Evolutionary conservation across 2,797 vertebrate genomes (phyloP), one percentile per base, ranked within the genome.

Genomic region (Rhodeus uyekii): DNA sequence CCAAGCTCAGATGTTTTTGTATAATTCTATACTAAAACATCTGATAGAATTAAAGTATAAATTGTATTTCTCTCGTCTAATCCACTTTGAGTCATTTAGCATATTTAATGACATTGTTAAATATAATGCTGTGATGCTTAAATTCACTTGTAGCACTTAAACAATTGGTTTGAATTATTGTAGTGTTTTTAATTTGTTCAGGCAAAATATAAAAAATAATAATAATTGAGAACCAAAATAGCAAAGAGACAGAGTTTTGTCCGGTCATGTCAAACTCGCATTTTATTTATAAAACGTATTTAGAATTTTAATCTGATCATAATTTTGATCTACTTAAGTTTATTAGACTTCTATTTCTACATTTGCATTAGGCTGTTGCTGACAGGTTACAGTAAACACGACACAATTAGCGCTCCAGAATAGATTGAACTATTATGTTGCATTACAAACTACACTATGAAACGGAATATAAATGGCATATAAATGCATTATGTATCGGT

Each of bases 381-480:
- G 53, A 76, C 55, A 76, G 73, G 53, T 55, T 74, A 58, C 50
- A 39, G 72, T 58, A 55, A 74, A 55, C 48, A 46, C 18, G 18
- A 38, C 72, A 58, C 34, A 74, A 61, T 76, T 44, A 61, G 38
- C 38, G 13, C n/a, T 29, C 9, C 3, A 29, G 38, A 76, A 39
- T 61, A 76, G 16, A 76, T 75, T 42, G 12, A 39, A 38, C 29
- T 63, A 46, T 27, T 64, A 32, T 81, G 8, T 72, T 34, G 5
- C 27, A 36, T 46, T 38, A 24, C 16, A 22, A 53, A 32, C 19
- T 32, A 29, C 73, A 22, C 19, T 38, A 65, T 38, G 8, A 69
- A 44, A 27, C 19, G 0, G 22, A 55, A 69, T 69, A 55, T 74
- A 55, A 55, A 14, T 74, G 22, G 4, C n/a, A 39, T 39, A 38